phyloP scores from a whole-genome alignment of 1,140 invertebrate genomes.

The Temnothorax curvispinosus region DNA sequence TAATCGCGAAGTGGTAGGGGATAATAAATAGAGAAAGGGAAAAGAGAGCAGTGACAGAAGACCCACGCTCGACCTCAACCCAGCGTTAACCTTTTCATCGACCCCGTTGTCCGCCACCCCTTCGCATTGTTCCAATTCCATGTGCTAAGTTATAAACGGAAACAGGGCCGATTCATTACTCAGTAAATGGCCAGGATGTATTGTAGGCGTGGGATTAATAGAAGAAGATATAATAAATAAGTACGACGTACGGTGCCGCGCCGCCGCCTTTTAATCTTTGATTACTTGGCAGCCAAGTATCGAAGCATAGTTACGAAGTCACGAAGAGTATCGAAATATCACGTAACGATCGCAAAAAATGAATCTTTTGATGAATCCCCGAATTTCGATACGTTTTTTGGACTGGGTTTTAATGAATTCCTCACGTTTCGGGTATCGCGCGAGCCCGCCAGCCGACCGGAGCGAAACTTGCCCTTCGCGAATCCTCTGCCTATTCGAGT shows the following conservation, averaged over 20 bases:
- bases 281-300: not conserved
- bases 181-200: conserved; percentile 42
- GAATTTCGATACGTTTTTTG: not conserved
- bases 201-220: conserved; percentile 15
- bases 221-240: conserved; percentile 1
- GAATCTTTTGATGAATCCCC: not conserved
- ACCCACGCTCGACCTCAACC: conserved; percentile 68
- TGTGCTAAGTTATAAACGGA: conserved; percentile 64
- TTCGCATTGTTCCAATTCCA: conserved; percentile 70
- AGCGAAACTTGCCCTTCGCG: conserved; percentile 3
- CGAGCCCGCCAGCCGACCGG: not conserved
- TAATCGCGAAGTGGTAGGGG: not conserved
- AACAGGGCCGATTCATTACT: conserved; percentile 73
- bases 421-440: not conserved
- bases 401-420: not conserved
- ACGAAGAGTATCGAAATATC: not conserved
- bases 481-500: conserved; percentile 17
- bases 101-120: conserved; percentile 62
- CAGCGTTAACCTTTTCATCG: conserved; percentile 73
- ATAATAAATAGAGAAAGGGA: conserved; percentile 7
- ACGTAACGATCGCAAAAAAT: not conserved
- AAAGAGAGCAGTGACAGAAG: conserved; percentile 46
- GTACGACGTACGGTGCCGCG: not conserved
- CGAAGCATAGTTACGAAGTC: not conserved
- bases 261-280: not conserved